Percentiles rank a stretch among this genome's conserved stretches.
Conservation (phyloP, 2,888 invertebrate species). For the Xylota sylvarum region DNA sequence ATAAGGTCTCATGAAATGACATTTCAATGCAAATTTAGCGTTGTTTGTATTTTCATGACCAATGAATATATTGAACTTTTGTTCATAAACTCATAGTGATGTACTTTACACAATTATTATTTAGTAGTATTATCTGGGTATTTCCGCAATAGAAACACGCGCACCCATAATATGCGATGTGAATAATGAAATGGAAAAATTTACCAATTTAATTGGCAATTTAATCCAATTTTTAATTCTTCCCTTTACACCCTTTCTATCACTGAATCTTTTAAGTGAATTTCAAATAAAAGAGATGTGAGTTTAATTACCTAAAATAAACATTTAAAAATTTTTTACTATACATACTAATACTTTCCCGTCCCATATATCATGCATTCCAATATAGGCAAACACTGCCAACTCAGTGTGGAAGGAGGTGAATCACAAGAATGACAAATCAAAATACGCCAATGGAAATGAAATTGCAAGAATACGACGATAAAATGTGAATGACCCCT, state of each 20-base stretch:
- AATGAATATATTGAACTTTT: no score
- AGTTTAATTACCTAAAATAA: slow-evolving; percentile 7
- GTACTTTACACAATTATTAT: not conserved
- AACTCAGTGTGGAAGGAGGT: slow-evolving; percentile 3
- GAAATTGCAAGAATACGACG: slow-evolving; percentile 16
- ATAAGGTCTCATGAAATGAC: no score
- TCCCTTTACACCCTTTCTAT: no score
- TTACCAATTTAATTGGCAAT: not conserved
- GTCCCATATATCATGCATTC: not conserved
- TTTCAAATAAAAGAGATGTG: not conserved
- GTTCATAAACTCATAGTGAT: no score
- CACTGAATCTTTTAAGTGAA: no score
- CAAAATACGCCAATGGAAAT: slow-evolving; percentile 12
- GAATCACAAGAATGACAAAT: slow-evolving; percentile 45
- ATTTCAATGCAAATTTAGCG: no score
- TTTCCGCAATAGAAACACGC: slow-evolving; percentile 4
- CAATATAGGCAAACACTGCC: not conserved
- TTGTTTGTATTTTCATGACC: no score
- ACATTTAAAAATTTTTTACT: slow-evolving; percentile 1
- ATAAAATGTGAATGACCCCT: slow-evolving; percentile 46
- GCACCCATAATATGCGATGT: not conserved
- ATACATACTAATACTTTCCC: not conserved
- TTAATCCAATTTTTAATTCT: no score
- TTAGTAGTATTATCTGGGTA: not conserved
- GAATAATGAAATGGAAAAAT: not conserved